Conservation (phyloP, 2,888 invertebrate species). For the Drosophila pseudotalamancana region DNA sequence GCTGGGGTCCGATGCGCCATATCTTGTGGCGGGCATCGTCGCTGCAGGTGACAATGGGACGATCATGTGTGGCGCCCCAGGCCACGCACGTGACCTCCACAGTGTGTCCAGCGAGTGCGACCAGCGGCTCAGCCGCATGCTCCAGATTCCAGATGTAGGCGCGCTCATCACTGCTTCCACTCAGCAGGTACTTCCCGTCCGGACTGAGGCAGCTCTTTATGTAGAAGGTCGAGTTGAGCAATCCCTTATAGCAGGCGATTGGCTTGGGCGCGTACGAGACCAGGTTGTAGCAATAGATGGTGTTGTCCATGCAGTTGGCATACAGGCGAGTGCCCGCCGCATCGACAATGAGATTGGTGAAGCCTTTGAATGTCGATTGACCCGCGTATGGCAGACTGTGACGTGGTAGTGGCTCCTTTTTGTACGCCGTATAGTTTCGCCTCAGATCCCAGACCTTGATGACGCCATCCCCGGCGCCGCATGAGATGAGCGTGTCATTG, state of each 20-base stretch:
- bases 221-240: slow-evolving; percentile 92
- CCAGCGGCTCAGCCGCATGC: slow-evolving; percentile 87
- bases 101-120: slow-evolving; percentile 90
- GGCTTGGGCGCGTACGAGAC: slow-evolving; percentile 88
- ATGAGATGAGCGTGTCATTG: slow-evolving; percentile 90
- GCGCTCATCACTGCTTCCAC: slow-evolving; percentile 94
- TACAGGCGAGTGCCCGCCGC: slow-evolving; percentile 89
- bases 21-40: slow-evolving; percentile 92
- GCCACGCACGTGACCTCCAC: slow-evolving; percentile 95
- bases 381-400: slow-evolving; percentile 90
- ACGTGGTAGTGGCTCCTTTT: slow-evolving; percentile 89
- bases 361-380: slow-evolving; percentile 88
- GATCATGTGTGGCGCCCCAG: slow-evolving; percentile 88
- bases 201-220: slow-evolving; percentile 93
- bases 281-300: slow-evolving; percentile 93
- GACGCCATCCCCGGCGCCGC: slow-evolving; percentile 93
- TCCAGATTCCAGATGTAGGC: slow-evolving; percentile 94
- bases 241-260: slow-evolving; percentile 88
- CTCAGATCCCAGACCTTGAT: slow-evolving; percentile 95
- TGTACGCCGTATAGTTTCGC: slow-evolving; percentile 90
- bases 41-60: slow-evolving; percentile 91
- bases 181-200: slow-evolving; percentile 92
- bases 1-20: slow-evolving; percentile 88
- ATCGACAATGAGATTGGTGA: slow-evolving; percentile 91
- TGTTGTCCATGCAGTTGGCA: slow-evolving; percentile 94